Evolutionary conservation across 2,888 invertebrate species (phyloP).

Genomic region (Thera britannica): DNA sequence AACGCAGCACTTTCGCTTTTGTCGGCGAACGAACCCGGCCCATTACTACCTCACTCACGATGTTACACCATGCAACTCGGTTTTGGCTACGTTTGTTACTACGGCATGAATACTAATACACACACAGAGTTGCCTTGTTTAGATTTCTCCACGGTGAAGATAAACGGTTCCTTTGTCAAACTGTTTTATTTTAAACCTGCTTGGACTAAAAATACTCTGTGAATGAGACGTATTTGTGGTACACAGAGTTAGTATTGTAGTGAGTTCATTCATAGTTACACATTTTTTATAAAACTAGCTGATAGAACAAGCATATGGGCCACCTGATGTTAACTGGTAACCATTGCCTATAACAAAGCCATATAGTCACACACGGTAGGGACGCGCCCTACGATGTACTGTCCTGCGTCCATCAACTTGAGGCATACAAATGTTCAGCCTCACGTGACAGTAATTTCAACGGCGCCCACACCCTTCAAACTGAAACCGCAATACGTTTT

Average conservation of each 20-base stretch:
- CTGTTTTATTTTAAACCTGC: constrained; percentile 48
- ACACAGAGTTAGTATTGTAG: background rate
- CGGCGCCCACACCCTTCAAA: too few relatives aligned
- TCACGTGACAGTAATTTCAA: too few relatives aligned
- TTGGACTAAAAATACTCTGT: constrained; percentile 31
- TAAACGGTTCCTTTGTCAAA: constrained; percentile 51
- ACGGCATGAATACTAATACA: constrained; percentile 75
- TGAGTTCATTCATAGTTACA: too few relatives aligned
- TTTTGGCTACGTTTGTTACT: constrained; percentile 75
- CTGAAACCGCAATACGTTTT: too few relatives aligned
- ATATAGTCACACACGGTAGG: too few relatives aligned
- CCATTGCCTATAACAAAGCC: too few relatives aligned
- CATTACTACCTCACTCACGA: constrained; percentile 79
- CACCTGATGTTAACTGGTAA: too few relatives aligned
- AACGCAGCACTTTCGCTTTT: constrained; percentile 83
- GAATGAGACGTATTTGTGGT: constrained; percentile 7
- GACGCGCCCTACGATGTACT: too few relatives aligned
- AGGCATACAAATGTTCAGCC: too few relatives aligned
- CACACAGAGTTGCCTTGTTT: constrained; percentile 69
- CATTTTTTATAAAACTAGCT: too few relatives aligned
- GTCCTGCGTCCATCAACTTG: too few relatives aligned
- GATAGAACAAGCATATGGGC: too few relatives aligned
- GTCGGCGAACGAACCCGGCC: constrained; percentile 82
- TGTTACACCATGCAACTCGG: constrained; percentile 71
- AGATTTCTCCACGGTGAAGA: constrained; percentile 69